Conservation (phyloP, 2,113 vertebrate species). For the Epinephelus cyanopodus region DNA sequence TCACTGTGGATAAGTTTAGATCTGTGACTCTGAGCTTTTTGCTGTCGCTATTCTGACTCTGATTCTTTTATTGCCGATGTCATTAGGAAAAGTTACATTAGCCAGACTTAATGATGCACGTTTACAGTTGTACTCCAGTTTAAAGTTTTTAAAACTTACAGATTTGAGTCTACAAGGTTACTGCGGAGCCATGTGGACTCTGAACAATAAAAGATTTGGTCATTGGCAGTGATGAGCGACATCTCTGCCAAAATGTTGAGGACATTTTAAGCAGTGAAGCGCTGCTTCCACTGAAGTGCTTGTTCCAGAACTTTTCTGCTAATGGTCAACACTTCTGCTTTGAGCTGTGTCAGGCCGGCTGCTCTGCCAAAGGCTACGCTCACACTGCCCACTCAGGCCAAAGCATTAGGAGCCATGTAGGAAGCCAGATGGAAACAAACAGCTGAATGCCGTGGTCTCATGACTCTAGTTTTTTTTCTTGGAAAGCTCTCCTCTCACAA, state of each 20-base stretch:
- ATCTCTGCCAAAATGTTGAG: conserved; percentile 52
- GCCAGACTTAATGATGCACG: not conserved
- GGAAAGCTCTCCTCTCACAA: conserved; percentile 21
- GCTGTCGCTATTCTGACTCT: not conserved
- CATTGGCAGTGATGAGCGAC: conserved; percentile 25
- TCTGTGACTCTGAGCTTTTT: conserved; percentile 26
- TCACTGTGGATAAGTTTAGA: conserved; percentile 58
- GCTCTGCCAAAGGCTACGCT: conserved; percentile 51
- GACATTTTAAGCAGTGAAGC: conserved; percentile 58
- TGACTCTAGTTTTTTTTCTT: conserved; percentile 19
- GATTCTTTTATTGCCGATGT: conserved; percentile 15
- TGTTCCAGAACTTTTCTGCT: conserved; percentile 67
- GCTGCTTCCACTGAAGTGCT: conserved; percentile 44
- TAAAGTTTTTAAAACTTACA: not conserved
- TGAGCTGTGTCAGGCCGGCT: conserved; percentile 60
- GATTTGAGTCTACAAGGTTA: conserved; percentile 7
- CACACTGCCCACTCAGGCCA: conserved; percentile 43
- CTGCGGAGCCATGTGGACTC: not conserved
- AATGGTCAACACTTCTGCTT: conserved; percentile 62
- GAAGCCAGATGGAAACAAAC: conserved; percentile 49
- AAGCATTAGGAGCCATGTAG: conserved; percentile 26
- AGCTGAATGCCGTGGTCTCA: conserved; percentile 32
- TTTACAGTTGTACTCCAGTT: not conserved
- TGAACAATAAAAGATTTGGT: conserved; percentile 36
- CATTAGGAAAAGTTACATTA: not conserved